These are phyloP conservation scores for Rhodinocichla rosea DNA, from an alignment of 2,113 vertebrate species.

Conservation along the genomic window DNA sequence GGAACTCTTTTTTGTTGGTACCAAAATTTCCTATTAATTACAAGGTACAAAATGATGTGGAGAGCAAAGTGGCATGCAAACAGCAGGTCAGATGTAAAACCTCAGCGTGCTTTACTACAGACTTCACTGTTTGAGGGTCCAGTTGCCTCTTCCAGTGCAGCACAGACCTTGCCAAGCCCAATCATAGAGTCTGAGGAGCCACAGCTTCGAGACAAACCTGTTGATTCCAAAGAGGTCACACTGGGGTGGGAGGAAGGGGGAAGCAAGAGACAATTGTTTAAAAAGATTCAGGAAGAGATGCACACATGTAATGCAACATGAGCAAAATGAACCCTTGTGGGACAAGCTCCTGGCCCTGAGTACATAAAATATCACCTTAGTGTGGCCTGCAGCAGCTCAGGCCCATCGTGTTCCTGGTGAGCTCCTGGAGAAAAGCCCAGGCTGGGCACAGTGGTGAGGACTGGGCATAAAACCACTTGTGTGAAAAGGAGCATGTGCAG, in stretches of 20 bases:
- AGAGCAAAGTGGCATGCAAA: rapidly evolving
- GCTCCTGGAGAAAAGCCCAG: neutral
- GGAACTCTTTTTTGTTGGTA: neutral
- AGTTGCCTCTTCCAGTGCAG: neutral
- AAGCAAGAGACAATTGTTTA: neutral
- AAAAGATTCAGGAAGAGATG: neutral
- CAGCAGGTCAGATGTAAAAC: neutral
- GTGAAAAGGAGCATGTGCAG: rapidly evolving
- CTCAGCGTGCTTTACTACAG: neutral
- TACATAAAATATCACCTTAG: rapidly evolving
- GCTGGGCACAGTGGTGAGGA: neutral
- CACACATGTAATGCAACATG: rapidly evolving
- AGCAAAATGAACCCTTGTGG: rapidly evolving
- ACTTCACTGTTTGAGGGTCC: neutral
- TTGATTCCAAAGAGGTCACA: rapidly evolving
- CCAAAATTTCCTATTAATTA: neutral
- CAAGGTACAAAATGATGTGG: neutral
- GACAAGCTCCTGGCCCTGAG: neutral
- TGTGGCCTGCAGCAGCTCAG: rapidly evolving
- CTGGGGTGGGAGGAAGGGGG: neutral
- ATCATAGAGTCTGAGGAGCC: neutral
- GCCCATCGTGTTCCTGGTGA: rapidly evolving
- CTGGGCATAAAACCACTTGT: rapidly evolving
- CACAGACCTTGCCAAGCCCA: neutral
- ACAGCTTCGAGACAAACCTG: neutral